Evolutionary conservation across 2,888 invertebrate genomes (phyloP).

Genomic region (Machimus atricapillus): DNA sequence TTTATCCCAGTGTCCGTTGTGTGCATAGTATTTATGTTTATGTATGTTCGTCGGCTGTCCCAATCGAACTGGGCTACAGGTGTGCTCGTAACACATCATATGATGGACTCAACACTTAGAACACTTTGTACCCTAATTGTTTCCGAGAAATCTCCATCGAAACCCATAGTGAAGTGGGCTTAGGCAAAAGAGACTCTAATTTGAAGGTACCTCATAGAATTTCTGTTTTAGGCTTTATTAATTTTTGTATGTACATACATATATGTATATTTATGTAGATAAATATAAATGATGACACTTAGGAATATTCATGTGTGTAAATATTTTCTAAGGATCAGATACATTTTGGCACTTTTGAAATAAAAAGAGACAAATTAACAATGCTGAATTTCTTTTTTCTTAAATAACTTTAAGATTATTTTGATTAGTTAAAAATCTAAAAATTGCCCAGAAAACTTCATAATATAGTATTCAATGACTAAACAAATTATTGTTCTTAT

Average conservation of each 20-base stretch:
- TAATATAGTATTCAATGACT: not conserved
- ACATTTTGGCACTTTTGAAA: no score
- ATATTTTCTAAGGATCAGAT: no score
- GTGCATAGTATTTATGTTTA: not conserved
- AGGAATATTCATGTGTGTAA: no score
- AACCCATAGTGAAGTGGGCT: not conserved
- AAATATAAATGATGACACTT: no score
- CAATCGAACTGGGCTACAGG: not conserved
- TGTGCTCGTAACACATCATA: not conserved
- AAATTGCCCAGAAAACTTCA: not conserved
- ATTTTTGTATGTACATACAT: not conserved
- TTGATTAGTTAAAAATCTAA: no score
- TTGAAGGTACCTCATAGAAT: not conserved
- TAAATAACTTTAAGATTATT: no score
- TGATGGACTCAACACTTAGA: not conserved
- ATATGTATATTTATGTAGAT: no score
- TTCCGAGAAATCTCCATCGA: not conserved
- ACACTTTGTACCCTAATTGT: not conserved
- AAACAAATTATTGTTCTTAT: not conserved
- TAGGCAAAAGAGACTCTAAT: not conserved
- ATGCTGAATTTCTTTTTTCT: no score
- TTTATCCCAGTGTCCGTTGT: not conserved
- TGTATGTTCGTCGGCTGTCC: not conserved
- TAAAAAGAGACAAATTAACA: no score
- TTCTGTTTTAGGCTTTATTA: not conserved